Evolutionary conservation across 1,140 invertebrate species (phyloP), one percentile per base, ranked within the genome.

Genomic region (Latrodectus geometricus): DNA sequence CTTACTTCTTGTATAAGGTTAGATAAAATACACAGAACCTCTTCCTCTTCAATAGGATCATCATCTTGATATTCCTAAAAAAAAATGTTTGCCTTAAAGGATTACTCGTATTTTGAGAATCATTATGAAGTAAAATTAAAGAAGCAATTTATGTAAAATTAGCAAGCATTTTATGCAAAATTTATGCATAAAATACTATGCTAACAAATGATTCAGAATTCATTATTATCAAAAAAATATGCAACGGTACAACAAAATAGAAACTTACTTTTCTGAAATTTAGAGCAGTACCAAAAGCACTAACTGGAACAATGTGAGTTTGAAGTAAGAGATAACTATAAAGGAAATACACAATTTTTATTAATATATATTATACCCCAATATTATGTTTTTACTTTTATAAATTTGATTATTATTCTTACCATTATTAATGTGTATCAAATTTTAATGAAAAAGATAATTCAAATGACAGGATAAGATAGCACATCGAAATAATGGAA

Each of bases 21-120:
- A 0, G 97, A 96, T 14, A 99, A 93, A 90, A 99, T 96, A 92
- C 98, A 99, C 90, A 98, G 95, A 0, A 97, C 97, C 91, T 99
- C 97, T 91, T 98, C 97, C 87, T 96, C 92, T 90, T 97, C 96
- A 15, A 98, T 95, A 90, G 97, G 96, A 52, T 94, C 94, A 79
- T 97, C 94, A 95, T 94, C 73, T 15, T 77, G 56, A 72, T 82
- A 83, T 68, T 85, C 78, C 73, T 88, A 20, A 90, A 95, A 88
- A n/a, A 72, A 8, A 50, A 84, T 48, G 48, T 70, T 69, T 74
- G 65, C 88, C 1, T 4, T 70, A 12, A 70, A 70, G 9, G 2
- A 61, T 4, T 61, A 2, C 17, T 61, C 54, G 0, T 61, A 2
- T 61, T 61, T 61, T 35, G 5, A 3, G 1, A 35, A 35, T 35